phyloP scores from a whole-genome alignment of 2,113 vertebrate genomes.

The Hippocampus guttulatus region DNA sequence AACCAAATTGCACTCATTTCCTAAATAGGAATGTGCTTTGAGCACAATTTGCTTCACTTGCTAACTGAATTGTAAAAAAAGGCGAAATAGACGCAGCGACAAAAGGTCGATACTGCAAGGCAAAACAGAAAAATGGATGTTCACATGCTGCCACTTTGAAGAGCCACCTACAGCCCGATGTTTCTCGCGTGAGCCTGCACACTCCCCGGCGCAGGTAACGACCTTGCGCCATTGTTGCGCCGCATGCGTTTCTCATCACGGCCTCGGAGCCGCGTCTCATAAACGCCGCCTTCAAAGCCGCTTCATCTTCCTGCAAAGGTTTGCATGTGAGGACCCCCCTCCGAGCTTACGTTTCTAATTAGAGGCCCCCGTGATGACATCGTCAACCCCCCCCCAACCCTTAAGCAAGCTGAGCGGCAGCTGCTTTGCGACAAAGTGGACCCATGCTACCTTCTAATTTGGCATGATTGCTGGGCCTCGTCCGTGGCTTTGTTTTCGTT shows the following conservation, averaged over 20 bases:
- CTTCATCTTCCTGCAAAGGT: slow-evolving; percentile 43
- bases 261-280: slow-evolving; percentile 15
- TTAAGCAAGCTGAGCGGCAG: slow-evolving; percentile 40
- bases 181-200: neutral
- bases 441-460: slow-evolving; percentile 53
- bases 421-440: slow-evolving; percentile 58
- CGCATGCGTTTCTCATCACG: neutral
- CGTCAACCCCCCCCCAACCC: slow-evolving; percentile 47
- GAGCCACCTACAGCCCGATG: neutral
- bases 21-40: no score
- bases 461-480: slow-evolving; percentile 53
- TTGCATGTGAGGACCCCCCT: slow-evolving; percentile 44
- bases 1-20: no score
- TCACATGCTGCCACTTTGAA: neutral
- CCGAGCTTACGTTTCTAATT: slow-evolving; percentile 67
- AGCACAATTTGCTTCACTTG: no score
- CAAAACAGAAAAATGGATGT: no score
- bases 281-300: slow-evolving; percentile 24
- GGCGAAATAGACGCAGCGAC: no score
- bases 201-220: neutral
- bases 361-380: slow-evolving; percentile 69
- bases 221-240: neutral
- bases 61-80: no score
- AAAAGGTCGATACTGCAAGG: no score
- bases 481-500: slow-evolving; percentile 34